Evolutionary conservation across 2,888 invertebrate genomes (phyloP), one percentile per base, ranked within the genome.

Genomic region (Hedychridium roseum): DNA sequence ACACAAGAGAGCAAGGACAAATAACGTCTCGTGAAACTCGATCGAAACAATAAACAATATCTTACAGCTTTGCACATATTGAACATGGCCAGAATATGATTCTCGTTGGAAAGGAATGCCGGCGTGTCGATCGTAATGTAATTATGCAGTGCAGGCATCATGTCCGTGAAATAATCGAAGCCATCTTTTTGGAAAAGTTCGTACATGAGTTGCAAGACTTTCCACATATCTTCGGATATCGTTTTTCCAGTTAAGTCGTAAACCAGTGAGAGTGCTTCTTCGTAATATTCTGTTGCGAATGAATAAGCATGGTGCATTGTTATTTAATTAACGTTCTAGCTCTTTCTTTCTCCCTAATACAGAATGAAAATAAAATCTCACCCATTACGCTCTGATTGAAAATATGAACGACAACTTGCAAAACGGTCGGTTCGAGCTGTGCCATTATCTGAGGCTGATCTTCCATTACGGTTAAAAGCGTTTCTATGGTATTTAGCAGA

Each of bases 141-240:
- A 81, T 98, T 97, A 80, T 99, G 97, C 20, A 99, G 83, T 3
- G 95, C 92, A 1, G 98, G 97, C 97, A 98, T 97, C 91, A 99
- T 95, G 71, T 99, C 99, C 50, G 90, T 88, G 79, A 98, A 99
- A 82, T 95, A 97, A 74, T 97, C 97, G 44, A 90, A 87, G 30
- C 95, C 96, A 76, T 97, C 95, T 72, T 94, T 93, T 81, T 94
- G 91, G 74, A 97, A 96, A 60, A 95, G 89, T 76, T 88, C 87
- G 79, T 94, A 95, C 66, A 95, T 84, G 43, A 94, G 81, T 76
- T 91, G 92, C 57, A 96, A 87, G 43, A 97, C 91, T 77, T 92
- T 91, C 99, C 99, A 99, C 94, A 98, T 93, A 72, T 94, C 92
- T 26, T 88, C 87, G 0, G 96, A 94, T 68, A 99, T 90, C 42